These are phyloP conservation scores for Sebastes hubbsi DNA, from an alignment of 2,797 vertebrate genomes.

Conservation along the genomic window DNA sequence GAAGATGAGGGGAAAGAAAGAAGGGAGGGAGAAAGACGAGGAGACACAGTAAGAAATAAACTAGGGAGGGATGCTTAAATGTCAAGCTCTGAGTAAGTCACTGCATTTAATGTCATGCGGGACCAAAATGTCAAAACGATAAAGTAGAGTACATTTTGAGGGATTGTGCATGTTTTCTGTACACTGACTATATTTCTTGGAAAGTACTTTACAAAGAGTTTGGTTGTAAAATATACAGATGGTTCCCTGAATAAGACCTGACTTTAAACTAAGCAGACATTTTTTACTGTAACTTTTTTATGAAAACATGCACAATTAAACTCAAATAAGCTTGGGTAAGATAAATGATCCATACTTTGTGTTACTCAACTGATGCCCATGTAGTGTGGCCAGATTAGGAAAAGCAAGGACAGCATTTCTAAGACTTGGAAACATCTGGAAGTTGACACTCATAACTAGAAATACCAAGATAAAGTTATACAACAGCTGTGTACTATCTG, in stretches of 20 bases:
- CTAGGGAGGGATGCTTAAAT: constrained; percentile 20
- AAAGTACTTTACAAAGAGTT: not conserved
- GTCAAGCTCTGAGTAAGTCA: constrained; percentile 10
- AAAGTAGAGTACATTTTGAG: not conserved
- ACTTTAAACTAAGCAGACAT: not conserved
- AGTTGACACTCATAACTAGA: fast-evolving
- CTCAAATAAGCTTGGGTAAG: not conserved
- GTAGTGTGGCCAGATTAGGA: not conserved
- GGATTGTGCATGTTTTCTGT: not conserved
- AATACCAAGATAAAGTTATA: too few relatives aligned
- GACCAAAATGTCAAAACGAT: constrained; percentile 27
- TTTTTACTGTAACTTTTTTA: not conserved
- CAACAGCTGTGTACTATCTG: too few relatives aligned
- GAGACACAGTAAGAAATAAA: not conserved
- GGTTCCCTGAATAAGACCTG: not conserved
- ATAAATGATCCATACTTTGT: not conserved
- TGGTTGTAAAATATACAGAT: not conserved
- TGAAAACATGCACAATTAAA: not conserved
- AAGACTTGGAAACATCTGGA: too few relatives aligned
- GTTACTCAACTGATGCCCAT: not conserved
- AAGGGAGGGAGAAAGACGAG: not conserved
- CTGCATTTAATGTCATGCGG: constrained; percentile 20
- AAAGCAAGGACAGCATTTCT: too few relatives aligned
- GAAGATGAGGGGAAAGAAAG: not conserved
- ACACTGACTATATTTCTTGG: not conserved